Conservation (phyloP, 2,888 invertebrate species). For the Therioaphis trifolii region DNA sequence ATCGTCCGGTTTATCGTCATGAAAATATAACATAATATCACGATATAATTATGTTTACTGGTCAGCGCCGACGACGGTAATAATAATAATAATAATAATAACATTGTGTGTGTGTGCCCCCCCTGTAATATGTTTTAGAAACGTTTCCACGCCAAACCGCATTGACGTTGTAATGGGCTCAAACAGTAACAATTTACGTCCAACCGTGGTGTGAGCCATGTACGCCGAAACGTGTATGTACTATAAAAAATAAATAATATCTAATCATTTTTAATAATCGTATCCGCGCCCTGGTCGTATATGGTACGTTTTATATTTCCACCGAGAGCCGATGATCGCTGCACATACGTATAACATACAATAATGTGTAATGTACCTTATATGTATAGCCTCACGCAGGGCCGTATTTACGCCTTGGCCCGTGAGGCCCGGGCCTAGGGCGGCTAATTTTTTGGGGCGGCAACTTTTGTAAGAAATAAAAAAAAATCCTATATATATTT, state of each 20-base stretch:
- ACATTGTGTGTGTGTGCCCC: background rate
- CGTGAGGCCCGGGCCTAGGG: no score
- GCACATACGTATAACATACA: no score
- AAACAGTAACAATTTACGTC: background rate
- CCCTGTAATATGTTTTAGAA: constrained; percentile 1
- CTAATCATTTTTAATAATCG: background rate
- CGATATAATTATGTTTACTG: constrained; percentile 51
- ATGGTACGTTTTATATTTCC: no score
- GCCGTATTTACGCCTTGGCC: no score
- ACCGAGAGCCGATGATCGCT: no score
- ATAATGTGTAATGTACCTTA: no score
- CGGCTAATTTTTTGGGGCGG: no score
- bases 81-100: no score
- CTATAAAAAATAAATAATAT: background rate
- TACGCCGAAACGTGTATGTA: background rate
- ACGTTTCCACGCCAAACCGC: constrained; percentile 39
- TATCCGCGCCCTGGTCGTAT: no score
- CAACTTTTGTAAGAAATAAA: no score
- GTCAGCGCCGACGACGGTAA: constrained; percentile 35
- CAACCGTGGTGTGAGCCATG: background rate
- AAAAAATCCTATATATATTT: no score
- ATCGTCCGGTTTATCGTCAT: constrained; percentile 42
- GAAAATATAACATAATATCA: constrained; percentile 49
- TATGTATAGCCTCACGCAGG: no score
- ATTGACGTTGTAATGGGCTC: background rate